Conservation (phyloP, 2,113 vertebrate species). For the Lamprologus tigripictilis region DNA sequence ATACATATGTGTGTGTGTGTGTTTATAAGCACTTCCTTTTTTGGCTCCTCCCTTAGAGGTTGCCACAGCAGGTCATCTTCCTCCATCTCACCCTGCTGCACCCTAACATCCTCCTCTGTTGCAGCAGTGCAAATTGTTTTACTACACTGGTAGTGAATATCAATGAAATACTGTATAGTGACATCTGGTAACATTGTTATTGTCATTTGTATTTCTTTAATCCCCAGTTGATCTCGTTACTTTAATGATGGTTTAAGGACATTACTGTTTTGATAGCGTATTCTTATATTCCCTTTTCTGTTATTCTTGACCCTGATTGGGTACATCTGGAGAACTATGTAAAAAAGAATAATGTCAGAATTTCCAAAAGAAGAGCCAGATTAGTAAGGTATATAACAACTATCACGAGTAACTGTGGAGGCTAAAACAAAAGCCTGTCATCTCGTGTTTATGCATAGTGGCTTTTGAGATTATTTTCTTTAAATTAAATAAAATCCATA, state of each 20-base stretch:
- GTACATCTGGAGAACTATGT: background rate
- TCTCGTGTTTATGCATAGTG: background rate
- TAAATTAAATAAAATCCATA: background rate
- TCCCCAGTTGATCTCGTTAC: background rate
- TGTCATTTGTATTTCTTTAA: background rate
- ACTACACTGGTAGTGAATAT: background rate
- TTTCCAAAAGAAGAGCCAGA: background rate
- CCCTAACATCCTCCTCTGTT: background rate
- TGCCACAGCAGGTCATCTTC: background rate
- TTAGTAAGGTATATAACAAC: background rate
- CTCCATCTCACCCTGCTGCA: background rate
- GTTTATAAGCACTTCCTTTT: background rate
- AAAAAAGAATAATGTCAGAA: background rate
- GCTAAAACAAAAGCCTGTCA: background rate
- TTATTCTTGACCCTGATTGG: background rate
- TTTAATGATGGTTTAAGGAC: background rate
- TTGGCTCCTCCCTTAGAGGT: background rate
- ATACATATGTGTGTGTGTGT: accelerated
- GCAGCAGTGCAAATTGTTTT: background rate
- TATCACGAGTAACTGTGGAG: background rate
- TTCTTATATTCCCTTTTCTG: background rate
- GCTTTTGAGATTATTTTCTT: background rate
- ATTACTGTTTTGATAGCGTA: background rate
- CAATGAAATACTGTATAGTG: background rate
- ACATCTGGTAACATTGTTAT: background rate